These are phyloP conservation scores for Parelbella ahira DNA, from an alignment of 2,888 invertebrate species.

Conservation along the genomic window DNA sequence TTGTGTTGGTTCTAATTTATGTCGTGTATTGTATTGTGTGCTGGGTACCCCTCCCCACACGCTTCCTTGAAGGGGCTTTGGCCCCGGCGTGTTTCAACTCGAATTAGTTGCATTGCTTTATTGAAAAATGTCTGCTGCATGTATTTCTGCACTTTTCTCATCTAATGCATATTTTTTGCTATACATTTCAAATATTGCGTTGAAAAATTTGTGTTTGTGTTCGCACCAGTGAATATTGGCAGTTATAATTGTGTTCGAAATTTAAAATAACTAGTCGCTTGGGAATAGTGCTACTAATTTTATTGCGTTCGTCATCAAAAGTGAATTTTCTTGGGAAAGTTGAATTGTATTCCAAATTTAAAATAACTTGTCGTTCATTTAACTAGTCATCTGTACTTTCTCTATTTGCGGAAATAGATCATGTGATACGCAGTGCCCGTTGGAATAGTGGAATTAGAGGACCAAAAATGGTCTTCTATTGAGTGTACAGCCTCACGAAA, in stretches of 20 bases:
- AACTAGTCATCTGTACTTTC: no score
- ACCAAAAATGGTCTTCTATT: constrained; percentile 38
- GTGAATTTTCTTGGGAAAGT: no score
- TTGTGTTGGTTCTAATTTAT: constrained; percentile 79
- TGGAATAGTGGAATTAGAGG: constrained; percentile 36
- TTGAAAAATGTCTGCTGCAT: constrained; percentile 57
- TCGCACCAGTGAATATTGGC: no score
- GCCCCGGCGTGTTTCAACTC: constrained; percentile 55
- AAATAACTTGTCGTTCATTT: no score
- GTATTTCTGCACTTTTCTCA: constrained; percentile 36
- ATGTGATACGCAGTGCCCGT: constrained; percentile 28
- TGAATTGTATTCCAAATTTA: no score
- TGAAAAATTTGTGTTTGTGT: constrained; percentile 10
- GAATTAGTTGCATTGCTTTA: constrained; percentile 69
- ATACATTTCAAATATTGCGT: no score
- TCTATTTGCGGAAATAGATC: no score
- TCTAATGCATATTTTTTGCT: no score
- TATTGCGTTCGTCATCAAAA: no score
- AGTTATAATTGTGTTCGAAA: no score
- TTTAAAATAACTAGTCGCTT: no score
- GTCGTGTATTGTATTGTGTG: constrained; percentile 71
- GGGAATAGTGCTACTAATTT: no score
- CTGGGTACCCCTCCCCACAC: constrained; percentile 70
- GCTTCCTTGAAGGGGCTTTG: constrained; percentile 68
- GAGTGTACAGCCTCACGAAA: constrained; percentile 38